These are phyloP conservation scores for Erythrolamprus reginae DNA, from an alignment of 2,113 vertebrate species.

Conservation along the genomic window DNA sequence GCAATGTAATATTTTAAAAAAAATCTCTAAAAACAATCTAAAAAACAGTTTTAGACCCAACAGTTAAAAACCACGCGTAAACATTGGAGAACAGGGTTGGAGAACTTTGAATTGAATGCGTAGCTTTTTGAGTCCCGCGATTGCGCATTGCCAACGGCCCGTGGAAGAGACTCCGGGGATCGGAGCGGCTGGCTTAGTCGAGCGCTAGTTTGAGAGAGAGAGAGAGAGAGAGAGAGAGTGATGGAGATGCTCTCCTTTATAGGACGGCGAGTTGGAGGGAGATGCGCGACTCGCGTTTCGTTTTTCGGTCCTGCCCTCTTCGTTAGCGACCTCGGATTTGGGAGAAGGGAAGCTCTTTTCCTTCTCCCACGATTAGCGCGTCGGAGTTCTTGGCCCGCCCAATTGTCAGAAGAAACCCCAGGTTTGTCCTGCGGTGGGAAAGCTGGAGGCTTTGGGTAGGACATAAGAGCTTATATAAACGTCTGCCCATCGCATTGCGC, in stretches of 20 bases:
- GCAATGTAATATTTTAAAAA: too few species aligned
- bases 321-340: background rate
- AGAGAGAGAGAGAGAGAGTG: background rate
- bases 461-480: background rate
- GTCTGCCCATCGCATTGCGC: background rate
- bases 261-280: background rate
- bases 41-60: too few species aligned
- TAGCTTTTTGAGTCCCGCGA: background rate
- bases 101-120: background rate
- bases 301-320: background rate
- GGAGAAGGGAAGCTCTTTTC: too few species aligned
- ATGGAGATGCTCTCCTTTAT: background rate
- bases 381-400: background rate
- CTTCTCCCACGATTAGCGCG: too few species aligned
- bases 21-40: too few species aligned
- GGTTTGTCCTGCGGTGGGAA: background rate
- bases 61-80: too few species aligned
- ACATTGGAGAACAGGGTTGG: too few species aligned
- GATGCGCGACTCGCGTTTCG: background rate
- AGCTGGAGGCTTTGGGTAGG: too few species aligned
- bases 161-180: background rate
- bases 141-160: background rate
- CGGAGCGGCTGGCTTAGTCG: background rate
- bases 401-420: too few species aligned
- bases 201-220: background rate